Evolutionary conservation across 2,113 vertebrate genomes (phyloP).

Genomic region (Dicentrarchus labrax): DNA sequence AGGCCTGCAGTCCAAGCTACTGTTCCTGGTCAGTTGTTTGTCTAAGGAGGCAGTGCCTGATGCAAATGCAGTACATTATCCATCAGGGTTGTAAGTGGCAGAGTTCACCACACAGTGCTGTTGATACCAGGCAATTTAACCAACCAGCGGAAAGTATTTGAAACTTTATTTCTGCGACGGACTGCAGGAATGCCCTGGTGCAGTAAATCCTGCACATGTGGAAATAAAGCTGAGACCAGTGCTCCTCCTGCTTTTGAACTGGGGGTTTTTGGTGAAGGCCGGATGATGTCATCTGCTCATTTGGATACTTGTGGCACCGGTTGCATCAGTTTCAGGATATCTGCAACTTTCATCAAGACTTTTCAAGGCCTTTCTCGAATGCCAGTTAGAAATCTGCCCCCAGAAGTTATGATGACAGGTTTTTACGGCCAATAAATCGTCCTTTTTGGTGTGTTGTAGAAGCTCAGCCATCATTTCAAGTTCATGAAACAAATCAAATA

Average conservation of each 20-base stretch:
- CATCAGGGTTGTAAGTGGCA: neutral
- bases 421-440: slow-evolving; percentile 8
- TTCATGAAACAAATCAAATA: neutral
- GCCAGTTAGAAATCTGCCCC: slow-evolving; percentile 1
- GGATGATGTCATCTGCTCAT: slow-evolving; percentile 68
- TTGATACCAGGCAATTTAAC: slow-evolving; percentile 17
- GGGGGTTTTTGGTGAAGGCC: slow-evolving; percentile 25
- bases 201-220: slow-evolving; percentile 59
- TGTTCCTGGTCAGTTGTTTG: slow-evolving; percentile 54
- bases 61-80: slow-evolving; percentile 28
- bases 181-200: slow-evolving; percentile 30
- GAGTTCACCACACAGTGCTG: slow-evolving; percentile 22
- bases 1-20: slow-evolving; percentile 28
- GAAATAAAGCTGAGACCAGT: slow-evolving; percentile 35
- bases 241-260: slow-evolving; percentile 8
- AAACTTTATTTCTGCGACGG: neutral
- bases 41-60: slow-evolving; percentile 34
- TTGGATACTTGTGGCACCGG: slow-evolving; percentile 63
- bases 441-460: neutral
- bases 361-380: neutral
- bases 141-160: slow-evolving; percentile 54
- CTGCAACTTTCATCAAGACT: slow-evolving; percentile 56
- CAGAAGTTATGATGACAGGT: neutral
- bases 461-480: neutral
- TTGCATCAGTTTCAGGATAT: slow-evolving; percentile 51